These are phyloP conservation scores for Lanius collurio DNA, from an alignment of 2,113 vertebrate genomes.

Conservation along the genomic window DNA sequence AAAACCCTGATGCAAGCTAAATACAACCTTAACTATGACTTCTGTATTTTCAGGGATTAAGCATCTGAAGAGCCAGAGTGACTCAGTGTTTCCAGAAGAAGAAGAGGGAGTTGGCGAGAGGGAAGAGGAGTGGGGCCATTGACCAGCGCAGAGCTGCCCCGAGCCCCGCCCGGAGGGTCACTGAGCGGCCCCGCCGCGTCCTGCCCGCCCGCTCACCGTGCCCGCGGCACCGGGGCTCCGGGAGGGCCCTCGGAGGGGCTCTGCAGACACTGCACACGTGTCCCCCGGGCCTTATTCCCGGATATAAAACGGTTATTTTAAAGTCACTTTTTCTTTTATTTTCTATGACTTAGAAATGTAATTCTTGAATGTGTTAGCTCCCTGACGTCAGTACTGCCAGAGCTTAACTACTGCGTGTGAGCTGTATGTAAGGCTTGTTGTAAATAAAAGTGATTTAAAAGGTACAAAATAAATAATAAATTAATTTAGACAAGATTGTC, in stretches of 20 bases:
- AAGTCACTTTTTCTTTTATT: slow-evolving; percentile 11
- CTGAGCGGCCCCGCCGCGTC: neutral
- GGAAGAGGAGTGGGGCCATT: slow-evolving; percentile 75
- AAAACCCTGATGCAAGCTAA: neutral
- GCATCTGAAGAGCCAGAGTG: slow-evolving; percentile 78
- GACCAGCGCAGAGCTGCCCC: neutral
- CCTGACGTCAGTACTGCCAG: slow-evolving; percentile 45
- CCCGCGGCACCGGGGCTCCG: neutral
- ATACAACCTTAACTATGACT: slow-evolving; percentile 6
- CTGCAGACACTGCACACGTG: slow-evolving; percentile 10
- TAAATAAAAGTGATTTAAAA: slow-evolving; percentile 74
- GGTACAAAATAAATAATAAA: slow-evolving; percentile 66
- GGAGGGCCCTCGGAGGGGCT: neutral
- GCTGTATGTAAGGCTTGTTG: slow-evolving; percentile 67
- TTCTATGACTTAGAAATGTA: slow-evolving; percentile 52
- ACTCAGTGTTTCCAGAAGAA: slow-evolving; percentile 77
- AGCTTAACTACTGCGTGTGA: slow-evolving; percentile 57
- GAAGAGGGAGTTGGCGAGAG: slow-evolving; percentile 73
- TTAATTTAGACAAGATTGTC: slow-evolving; percentile 56
- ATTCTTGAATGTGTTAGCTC: slow-evolving; percentile 35
- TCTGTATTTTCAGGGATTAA: slow-evolving; percentile 79
- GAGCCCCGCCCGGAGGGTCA: neutral
- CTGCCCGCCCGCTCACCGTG: neutral
- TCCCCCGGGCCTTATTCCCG: neutral
- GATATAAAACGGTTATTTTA: slow-evolving; percentile 58